phyloP scores from a whole-genome alignment of 2,113 vertebrate genomes.

The Lasiurus cinereus region DNA sequence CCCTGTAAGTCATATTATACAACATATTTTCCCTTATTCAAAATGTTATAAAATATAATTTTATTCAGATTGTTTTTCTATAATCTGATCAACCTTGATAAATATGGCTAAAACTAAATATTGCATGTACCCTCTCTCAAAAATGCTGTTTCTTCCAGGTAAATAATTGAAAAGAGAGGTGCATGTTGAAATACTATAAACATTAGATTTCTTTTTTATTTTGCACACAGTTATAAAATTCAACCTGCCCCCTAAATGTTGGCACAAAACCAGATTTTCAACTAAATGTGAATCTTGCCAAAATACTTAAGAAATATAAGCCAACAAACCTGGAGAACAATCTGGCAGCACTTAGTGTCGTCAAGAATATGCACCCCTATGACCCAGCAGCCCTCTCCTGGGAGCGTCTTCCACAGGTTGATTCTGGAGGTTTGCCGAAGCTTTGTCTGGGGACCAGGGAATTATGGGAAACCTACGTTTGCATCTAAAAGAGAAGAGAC shows the following conservation, averaged over 20 bases:
- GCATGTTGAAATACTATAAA: not conserved
- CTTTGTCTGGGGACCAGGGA: not conserved
- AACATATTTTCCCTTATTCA: not conserved
- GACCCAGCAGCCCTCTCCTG: not conserved
- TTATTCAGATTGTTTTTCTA: not conserved
- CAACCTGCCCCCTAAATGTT: not conserved
- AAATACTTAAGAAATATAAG: conserved; percentile 52
- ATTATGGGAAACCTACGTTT: not conserved
- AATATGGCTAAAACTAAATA: conserved; percentile 6
- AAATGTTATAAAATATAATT: not conserved
- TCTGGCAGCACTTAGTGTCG: conserved; percentile 23
- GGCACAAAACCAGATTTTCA: conserved; percentile 23
- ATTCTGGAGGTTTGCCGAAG: not conserved
- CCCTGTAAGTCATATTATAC: not conserved
- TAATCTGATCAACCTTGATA: not conserved
- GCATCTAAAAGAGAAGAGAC: not conserved
- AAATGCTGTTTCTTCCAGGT: not conserved
- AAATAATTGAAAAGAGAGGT: not conserved
- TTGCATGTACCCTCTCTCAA: not conserved
- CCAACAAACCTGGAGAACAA: conserved; percentile 21
- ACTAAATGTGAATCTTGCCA: conserved; percentile 20
- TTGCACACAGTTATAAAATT: conserved; percentile 11
- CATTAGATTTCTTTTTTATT: not conserved
- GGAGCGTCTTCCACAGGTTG: not conserved
- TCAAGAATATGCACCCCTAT: not conserved